phyloP scores from a whole-genome alignment of 2,888 invertebrate species.

The Gastrophysa polygoni region DNA sequence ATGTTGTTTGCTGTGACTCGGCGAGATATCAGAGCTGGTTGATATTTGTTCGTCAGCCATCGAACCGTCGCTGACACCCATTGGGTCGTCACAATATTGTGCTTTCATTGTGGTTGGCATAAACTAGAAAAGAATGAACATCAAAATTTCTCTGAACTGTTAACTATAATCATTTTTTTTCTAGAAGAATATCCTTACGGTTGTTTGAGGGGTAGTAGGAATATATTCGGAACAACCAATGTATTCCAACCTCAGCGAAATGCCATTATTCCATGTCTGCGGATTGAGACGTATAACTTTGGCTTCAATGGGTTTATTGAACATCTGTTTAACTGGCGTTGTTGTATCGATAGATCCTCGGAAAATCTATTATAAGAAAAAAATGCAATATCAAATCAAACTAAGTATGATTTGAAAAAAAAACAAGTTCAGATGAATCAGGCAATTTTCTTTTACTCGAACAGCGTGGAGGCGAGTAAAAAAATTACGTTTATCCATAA shows the following conservation, averaged over 20 bases:
- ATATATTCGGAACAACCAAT: slow-evolving; percentile 68
- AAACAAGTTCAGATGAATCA: too few species aligned
- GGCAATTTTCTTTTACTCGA: too few species aligned
- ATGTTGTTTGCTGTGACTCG: slow-evolving; percentile 56
- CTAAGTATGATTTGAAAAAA: too few species aligned
- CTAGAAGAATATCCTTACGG: slow-evolving; percentile 20
- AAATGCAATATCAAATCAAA: slow-evolving; percentile 11
- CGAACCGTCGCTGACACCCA: slow-evolving; percentile 71
- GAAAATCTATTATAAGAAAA: slow-evolving; percentile 65
- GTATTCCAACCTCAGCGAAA: slow-evolving; percentile 71
- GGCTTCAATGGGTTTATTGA: slow-evolving; percentile 77
- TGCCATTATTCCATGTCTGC: slow-evolving; percentile 73
- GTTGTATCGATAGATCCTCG: slow-evolving; percentile 71
- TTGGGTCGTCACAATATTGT: slow-evolving; percentile 67
- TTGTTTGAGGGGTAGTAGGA: slow-evolving; percentile 30
- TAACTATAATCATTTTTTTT: too few species aligned
- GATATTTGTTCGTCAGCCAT: slow-evolving; percentile 70
- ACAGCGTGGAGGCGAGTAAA: too few species aligned
- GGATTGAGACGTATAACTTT: slow-evolving; percentile 74
- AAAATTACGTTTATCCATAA: too few species aligned
- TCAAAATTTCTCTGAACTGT: too few species aligned
- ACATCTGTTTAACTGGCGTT: slow-evolving; percentile 66
- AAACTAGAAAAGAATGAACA: slow-evolving; percentile 19
- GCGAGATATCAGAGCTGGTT: slow-evolving; percentile 64
- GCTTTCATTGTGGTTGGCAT: slow-evolving; percentile 21